These are phyloP conservation scores for Hemicordylus capensis DNA, from an alignment of 2,113 vertebrate species.

Conservation along the genomic window DNA sequence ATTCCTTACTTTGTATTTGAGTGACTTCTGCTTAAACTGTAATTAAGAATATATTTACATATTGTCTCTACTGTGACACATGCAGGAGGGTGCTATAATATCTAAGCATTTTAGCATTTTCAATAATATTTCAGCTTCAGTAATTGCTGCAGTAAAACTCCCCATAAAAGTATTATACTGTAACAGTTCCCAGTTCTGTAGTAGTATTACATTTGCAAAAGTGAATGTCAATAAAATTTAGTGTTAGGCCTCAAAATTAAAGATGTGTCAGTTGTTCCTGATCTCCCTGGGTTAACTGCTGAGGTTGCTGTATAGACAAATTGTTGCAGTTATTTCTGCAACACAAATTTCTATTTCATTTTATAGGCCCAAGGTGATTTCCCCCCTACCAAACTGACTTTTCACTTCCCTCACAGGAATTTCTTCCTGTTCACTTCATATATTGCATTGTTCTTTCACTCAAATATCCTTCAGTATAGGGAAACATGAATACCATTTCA, in stretches of 20 bases:
- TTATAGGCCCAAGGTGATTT: not conserved
- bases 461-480: not conserved
- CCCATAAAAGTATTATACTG: not conserved
- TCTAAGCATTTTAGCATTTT: slow-evolving; percentile 1
- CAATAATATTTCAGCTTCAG: slow-evolving; percentile 5
- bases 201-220: not conserved
- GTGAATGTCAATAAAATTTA: slow-evolving; percentile 19
- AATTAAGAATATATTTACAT: not conserved
- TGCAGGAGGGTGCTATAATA: not conserved
- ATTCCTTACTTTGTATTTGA: not conserved
- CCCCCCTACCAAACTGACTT: not conserved
- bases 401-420: not conserved
- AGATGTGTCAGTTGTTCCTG: slow-evolving; percentile 21
- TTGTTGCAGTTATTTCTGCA: not conserved
- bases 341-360: not conserved
- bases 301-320: slow-evolving; percentile 1
- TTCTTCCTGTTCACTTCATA: not conserved
- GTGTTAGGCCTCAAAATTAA: not conserved
- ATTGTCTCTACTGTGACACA: not conserved
- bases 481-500: not conserved
- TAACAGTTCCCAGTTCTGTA: slow-evolving; percentile 1
- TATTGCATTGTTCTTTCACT: not conserved
- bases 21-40: not conserved
- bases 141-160: slow-evolving; percentile 18
- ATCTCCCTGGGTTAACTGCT: not conserved